Percentiles rank a stretch among this genome's conserved stretches.
phyloP scores from a whole-genome alignment of 2,113 vertebrate species.

The Paralichthys olivaceus region DNA sequence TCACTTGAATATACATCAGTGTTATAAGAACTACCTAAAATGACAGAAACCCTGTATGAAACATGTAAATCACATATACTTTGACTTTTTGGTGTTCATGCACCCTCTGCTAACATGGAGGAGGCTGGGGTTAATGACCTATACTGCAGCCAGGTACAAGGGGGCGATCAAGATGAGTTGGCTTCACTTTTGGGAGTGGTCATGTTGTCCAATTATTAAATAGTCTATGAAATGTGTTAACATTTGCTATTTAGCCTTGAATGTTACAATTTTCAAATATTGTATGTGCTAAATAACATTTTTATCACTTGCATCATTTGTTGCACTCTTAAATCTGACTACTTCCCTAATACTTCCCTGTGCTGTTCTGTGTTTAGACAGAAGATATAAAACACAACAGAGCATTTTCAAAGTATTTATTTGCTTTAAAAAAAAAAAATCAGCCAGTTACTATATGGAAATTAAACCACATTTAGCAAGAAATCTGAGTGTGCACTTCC shows the following conservation, averaged over 20 bases:
- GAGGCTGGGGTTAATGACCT: too few species aligned
- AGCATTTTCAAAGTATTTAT: slow-evolving; percentile 55
- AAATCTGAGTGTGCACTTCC: slow-evolving; percentile 36
- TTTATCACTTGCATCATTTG: background rate
- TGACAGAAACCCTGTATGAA: too few species aligned
- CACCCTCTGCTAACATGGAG: too few species aligned
- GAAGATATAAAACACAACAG: slow-evolving; percentile 1
- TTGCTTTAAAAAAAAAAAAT: slow-evolving; percentile 57
- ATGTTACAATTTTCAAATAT: background rate
- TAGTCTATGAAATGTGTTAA: background rate
- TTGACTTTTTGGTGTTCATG: too few species aligned
- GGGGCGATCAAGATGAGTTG: too few species aligned
- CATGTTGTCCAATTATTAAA: too few species aligned
- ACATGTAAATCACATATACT: too few species aligned
- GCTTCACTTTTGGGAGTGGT: too few species aligned
- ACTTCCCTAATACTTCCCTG: background rate
- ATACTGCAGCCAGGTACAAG: too few species aligned
- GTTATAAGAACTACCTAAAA: too few species aligned
- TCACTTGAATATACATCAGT: too few species aligned
- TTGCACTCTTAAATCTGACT: background rate
- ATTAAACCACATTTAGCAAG: slow-evolving; percentile 69
- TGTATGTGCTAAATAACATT: background rate
- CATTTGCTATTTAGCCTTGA: background rate
- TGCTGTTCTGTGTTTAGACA: background rate
- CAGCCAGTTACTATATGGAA: slow-evolving; percentile 58